A percentile compares a stretch with the other conserved stretches of the same genome.
Evolutionary conservation across 2,113 vertebrate species (phyloP).

Genomic region (Genyomyrus donnyi): DNA sequence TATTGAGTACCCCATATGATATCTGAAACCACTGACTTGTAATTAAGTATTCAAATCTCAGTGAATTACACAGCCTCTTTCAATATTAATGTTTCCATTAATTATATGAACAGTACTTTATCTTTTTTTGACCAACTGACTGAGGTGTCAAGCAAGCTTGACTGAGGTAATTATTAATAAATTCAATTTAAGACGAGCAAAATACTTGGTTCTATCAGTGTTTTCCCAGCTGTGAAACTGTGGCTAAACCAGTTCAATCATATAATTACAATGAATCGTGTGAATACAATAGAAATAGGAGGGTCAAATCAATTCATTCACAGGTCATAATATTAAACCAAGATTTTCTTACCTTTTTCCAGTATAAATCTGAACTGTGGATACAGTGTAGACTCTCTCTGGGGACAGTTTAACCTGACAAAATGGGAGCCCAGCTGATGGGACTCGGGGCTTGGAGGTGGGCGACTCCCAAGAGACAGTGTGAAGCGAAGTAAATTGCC

Average conservation of each 20-base stretch:
- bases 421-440: neutral
- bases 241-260: neutral
- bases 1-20: neutral
- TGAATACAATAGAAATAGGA: neutral
- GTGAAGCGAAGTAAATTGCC: neutral
- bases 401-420: slow-evolving; percentile 12
- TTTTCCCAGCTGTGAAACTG: neutral
- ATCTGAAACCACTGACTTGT: neutral
- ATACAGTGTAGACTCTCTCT: neutral
- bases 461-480: neutral
- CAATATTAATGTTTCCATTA: neutral
- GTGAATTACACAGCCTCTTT: neutral
- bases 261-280: neutral
- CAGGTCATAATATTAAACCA: neutral
- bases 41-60: neutral
- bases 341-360: neutral
- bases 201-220: neutral
- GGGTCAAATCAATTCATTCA: neutral
- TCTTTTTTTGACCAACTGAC: neutral
- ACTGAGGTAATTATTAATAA: neutral
- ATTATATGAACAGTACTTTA: neutral
- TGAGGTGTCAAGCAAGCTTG: neutral
- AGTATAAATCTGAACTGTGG: neutral
- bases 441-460: neutral
- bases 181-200: neutral